Percentiles rank a stretch among this genome's conserved stretches.
These are phyloP conservation scores for Melanchra persicariae DNA, from an alignment of 2,888 invertebrate genomes.

Conservation along the genomic window DNA sequence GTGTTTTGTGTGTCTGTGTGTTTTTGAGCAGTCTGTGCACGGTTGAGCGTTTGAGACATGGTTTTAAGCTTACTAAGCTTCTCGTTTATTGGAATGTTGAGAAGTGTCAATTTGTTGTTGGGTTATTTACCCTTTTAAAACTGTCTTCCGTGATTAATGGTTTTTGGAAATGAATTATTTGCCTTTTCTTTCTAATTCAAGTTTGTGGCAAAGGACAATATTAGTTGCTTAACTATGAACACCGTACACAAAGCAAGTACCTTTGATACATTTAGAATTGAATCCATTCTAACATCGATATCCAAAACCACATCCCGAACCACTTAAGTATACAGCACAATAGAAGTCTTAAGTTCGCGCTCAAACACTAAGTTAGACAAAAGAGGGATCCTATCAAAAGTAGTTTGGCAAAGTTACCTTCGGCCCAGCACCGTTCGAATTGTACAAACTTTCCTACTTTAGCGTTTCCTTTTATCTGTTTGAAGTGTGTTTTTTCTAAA, in stretches of 20 bases:
- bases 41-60: slow-evolving; percentile 44
- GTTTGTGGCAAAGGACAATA: background rate
- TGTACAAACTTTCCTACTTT: slow-evolving; percentile 88
- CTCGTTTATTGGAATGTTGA: background rate
- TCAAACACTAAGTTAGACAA: slow-evolving; percentile 89
- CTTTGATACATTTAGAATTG: slow-evolving; percentile 21
- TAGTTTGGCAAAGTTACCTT: slow-evolving; percentile 84
- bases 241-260: slow-evolving; percentile 6
- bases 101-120: background rate
- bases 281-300: slow-evolving; percentile 63
- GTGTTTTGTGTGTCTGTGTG: slow-evolving; percentile 67
- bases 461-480: slow-evolving; percentile 87
- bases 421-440: slow-evolving; percentile 82
- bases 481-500: slow-evolving; percentile 85
- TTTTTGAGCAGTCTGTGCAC: background rate
- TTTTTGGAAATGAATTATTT: background rate
- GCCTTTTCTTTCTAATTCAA: background rate
- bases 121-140: background rate
- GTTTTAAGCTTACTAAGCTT: slow-evolving; percentile 36
- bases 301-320: slow-evolving; percentile 64
- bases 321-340: slow-evolving; percentile 70
- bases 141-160: background rate
- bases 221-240: slow-evolving; percentile 7
- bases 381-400: slow-evolving; percentile 85
- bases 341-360: slow-evolving; percentile 79